phyloP scores from a whole-genome alignment of 2,797 vertebrate species.

The Parauchenoglanis punctatus region DNA sequence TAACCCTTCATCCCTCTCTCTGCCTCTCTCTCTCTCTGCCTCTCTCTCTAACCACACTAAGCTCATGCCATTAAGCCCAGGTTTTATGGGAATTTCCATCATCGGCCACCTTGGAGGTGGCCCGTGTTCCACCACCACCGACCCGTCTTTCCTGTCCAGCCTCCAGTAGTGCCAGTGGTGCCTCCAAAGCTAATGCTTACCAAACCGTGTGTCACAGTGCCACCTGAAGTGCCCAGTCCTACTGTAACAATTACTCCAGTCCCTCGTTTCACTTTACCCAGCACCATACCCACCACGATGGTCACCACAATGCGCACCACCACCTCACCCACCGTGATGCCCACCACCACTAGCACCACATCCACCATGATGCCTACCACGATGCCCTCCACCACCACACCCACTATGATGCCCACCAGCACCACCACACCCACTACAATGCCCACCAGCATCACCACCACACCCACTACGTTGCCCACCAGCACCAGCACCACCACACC shows the following conservation, averaged over 20 bases:
- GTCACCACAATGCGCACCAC: no score
- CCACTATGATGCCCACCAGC: no score
- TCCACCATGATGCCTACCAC: no score
- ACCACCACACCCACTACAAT: no score
- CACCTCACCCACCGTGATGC: no score
- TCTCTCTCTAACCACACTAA: slow-evolving; percentile 59
- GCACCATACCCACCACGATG: slow-evolving; percentile 15
- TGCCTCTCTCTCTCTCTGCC: slow-evolving; percentile 38
- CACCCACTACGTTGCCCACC: no score
- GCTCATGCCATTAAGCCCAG: slow-evolving; percentile 67
- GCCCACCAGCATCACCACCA: no score
- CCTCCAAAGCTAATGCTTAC: slow-evolving; percentile 40
- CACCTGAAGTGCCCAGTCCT: neutral
- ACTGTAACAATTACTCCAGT: neutral
- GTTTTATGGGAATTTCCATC: slow-evolving; percentile 61
- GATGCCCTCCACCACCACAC: no score
- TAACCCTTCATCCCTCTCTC: slow-evolving; percentile 31
- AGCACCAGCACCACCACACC: no score
- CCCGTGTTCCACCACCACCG: slow-evolving; percentile 57
- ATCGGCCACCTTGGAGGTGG: slow-evolving; percentile 57
- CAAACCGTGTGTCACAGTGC: slow-evolving; percentile 24
- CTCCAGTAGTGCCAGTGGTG: slow-evolving; percentile 30
- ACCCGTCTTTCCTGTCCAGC: slow-evolving; percentile 44
- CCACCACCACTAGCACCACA: no score
- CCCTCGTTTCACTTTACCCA: slow-evolving; percentile 11